Base-by-base conservation (phyloP, 2,797 vertebrate species). In the Choloepus didactylus region DNA sequence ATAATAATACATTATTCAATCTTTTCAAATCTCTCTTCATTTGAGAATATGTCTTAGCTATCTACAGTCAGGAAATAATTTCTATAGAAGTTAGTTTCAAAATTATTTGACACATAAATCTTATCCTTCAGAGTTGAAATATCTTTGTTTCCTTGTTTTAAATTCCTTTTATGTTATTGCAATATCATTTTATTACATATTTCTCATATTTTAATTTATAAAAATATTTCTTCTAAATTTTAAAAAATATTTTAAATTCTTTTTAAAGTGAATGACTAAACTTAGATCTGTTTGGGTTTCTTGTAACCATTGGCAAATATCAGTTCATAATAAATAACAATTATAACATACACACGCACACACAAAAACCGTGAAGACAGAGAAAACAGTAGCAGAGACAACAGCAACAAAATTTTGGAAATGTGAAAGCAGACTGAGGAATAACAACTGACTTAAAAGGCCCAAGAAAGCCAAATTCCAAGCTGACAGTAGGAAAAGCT, bases 231-330 rank as follows among this genome's bases (percentile, higher is more conserved):
- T 44, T 87, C 64, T 87, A 69, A 27, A 86, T 5, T 38, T 79
- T 91, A 73, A 2, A 21, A 89, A 91, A 59, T 38, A 70, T 76
- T 69, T 46, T 87, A 35, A 73, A 49, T 64, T 2, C 16, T 66
- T 91, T 95, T 35, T 31, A 86, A 96, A 93, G 27, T 81, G 8
- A 91, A 8, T 73, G 21, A 12, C 31, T 82, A 87, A 84, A 87
- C 38, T 72, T 70, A 87, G 27, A 67, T 81, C 46, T 16, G n/a
- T 75, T 59, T 21, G 21, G 15, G 6, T 70, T 86, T 85, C 76
- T 87, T 96, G 38, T 38, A 88, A 93, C 21, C 2, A 80, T 79
- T 86, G 89, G 41, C 77, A 94, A 95, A 93, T 18, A 73, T 86
- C 91, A 41, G 49, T 73, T 89, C 87, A 89, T 59, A 86, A 16